phyloP scores from a whole-genome alignment of 2,113 vertebrate species.

The Neolamprologus tretocephalus region DNA sequence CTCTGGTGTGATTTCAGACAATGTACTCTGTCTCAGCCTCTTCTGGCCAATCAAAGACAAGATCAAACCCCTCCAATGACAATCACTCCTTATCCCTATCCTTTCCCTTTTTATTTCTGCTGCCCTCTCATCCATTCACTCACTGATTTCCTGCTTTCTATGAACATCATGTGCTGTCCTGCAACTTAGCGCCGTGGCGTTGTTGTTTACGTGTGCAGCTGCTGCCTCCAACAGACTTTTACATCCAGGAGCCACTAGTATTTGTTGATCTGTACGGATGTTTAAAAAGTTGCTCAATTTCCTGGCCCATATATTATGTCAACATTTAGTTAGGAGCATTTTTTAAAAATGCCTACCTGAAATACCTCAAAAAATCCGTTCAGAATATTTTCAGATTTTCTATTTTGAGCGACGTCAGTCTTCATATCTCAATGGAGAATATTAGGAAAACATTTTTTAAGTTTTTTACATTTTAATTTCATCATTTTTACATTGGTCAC shows the following conservation, averaged over 20 bases:
- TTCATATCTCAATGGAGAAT: slow-evolving; percentile 8
- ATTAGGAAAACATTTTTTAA: neutral
- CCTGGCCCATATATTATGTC: neutral
- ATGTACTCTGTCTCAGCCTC: neutral
- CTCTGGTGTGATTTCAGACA: slow-evolving; percentile 78
- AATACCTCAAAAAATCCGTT: slow-evolving; percentile 58
- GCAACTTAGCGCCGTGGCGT: slow-evolving; percentile 8
- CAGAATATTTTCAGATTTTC: neutral
- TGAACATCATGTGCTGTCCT: neutral
- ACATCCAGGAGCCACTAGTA: slow-evolving; percentile 40
- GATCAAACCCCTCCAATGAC: neutral
- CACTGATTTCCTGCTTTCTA: neutral
- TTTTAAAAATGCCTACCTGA: slow-evolving; percentile 13
- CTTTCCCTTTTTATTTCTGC: neutral
- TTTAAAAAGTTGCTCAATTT: neutral
- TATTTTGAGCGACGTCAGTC: neutral
- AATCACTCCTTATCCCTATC: neutral
- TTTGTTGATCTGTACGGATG: slow-evolving; percentile 10
- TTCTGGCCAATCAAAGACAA: neutral
- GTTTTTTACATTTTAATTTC: neutral
- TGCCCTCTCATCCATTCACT: neutral
- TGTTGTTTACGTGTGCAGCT: slow-evolving; percentile 62
- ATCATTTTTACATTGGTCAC: neutral
- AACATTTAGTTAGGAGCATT: neutral
- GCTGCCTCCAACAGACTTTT: slow-evolving; percentile 45